Percentiles rank a stretch among this genome's conserved stretches.
Conservation (phyloP, 2,797 vertebrate species). For the Mus caroli region DNA sequence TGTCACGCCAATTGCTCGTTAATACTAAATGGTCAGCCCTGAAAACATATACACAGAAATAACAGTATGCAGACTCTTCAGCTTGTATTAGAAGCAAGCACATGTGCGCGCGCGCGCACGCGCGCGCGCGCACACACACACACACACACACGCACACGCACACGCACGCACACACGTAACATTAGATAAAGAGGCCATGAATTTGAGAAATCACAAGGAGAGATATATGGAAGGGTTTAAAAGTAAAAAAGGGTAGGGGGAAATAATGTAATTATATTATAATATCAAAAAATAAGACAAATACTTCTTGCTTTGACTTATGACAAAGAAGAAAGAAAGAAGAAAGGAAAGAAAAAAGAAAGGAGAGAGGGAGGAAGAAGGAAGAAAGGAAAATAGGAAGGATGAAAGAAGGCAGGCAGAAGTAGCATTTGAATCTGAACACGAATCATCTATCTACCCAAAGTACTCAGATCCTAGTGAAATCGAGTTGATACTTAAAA, state of each 20-base stretch:
- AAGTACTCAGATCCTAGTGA: slow-evolving; percentile 46
- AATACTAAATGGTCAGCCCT: neutral
- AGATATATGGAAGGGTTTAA: no score
- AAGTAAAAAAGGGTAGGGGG: neutral
- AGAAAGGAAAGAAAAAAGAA: accelerated
- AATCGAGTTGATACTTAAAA: slow-evolving; percentile 53
- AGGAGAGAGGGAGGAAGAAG: neutral
- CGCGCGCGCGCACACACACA: neutral
- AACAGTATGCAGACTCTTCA: neutral
- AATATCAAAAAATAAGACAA: neutral
- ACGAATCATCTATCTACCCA: slow-evolving; percentile 60
- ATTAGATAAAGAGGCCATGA: neutral
- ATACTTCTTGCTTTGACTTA: neutral
- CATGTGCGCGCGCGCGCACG: neutral
- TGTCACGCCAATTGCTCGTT: neutral
- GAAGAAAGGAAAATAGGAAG: neutral
- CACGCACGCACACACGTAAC: no score
- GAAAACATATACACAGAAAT: neutral
- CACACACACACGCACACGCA: neutral
- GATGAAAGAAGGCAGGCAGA: neutral
- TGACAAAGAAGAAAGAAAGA: neutral
- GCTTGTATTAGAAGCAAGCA: neutral
- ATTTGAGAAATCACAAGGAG: neutral
- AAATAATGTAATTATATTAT: neutral
- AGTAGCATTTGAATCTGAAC: slow-evolving; percentile 64